These are phyloP conservation scores for Penaeus monodon DNA, from an alignment of 2,888 invertebrate genomes.

Conservation along the genomic window DNA sequence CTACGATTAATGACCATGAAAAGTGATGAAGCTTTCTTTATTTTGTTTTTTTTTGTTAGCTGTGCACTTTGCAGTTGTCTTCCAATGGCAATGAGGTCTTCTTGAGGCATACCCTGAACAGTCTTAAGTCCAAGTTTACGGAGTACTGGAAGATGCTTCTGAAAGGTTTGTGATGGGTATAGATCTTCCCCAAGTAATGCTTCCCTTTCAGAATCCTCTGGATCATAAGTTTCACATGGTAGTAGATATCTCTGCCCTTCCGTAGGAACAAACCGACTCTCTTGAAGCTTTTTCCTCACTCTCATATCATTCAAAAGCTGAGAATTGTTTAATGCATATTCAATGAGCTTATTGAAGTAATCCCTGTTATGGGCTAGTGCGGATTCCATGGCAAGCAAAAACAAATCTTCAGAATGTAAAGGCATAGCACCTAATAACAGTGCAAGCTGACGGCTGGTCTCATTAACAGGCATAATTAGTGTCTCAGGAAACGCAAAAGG, in stretches of 20 bases:
- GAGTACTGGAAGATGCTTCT: constrained; percentile 9
- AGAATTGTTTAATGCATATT: constrained; percentile 12
- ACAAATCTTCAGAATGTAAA: constrained; percentile 19
- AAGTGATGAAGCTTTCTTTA: constrained; percentile 20
- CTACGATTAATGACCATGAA: constrained; percentile 19
- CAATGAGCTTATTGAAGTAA: background rate
- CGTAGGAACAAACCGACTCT: constrained; percentile 24
- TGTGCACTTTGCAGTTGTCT: background rate
- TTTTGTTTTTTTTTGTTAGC: background rate
- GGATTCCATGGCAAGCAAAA: constrained; percentile 11
- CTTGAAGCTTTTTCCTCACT: background rate
- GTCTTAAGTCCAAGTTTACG: constrained; percentile 24
- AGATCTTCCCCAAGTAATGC: constrained; percentile 32
- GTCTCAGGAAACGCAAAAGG: constrained; percentile 16
- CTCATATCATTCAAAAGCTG: background rate
- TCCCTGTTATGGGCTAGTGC: background rate
- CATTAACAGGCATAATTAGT: background rate
- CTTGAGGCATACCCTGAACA: constrained; percentile 6
- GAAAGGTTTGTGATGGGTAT: background rate
- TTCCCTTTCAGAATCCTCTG: constrained; percentile 17
- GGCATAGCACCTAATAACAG: constrained; percentile 1
- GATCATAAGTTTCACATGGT: constrained; percentile 32
- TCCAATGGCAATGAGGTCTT: constrained; percentile 11
- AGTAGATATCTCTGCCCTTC: background rate
- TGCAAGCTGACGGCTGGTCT: constrained; percentile 4